Conservation (phyloP, 2,888 invertebrate genomes). For the Argynnis bischoffii region DNA sequence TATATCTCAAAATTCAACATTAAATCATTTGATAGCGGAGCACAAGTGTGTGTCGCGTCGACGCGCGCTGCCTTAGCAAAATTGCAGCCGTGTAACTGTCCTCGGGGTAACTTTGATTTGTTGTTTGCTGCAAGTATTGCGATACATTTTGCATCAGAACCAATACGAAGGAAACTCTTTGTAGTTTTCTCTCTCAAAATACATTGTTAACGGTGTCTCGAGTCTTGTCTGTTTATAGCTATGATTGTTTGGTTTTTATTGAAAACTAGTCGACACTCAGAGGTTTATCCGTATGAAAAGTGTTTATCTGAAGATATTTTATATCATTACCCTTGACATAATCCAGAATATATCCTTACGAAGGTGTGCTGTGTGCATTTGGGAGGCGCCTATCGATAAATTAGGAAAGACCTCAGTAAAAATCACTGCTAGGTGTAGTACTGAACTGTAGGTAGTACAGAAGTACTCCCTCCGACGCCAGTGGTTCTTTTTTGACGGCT, state of each 20-base stretch:
- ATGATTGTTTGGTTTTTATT: not conserved
- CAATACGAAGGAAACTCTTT: not conserved
- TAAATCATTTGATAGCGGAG: not conserved
- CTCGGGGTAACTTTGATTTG: constrained; percentile 23
- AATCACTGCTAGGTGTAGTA: too few species aligned
- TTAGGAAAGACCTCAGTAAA: too few species aligned
- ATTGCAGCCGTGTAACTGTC: constrained; percentile 20
- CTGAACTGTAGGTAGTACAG: too few species aligned
- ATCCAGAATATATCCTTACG: too few species aligned
- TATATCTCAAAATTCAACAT: too few species aligned
- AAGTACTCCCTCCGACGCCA: too few species aligned
- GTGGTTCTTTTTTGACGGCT: too few species aligned
- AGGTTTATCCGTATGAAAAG: too few species aligned
- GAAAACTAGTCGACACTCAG: not conserved
- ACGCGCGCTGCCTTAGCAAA: constrained; percentile 11
- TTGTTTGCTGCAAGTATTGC: constrained; percentile 19
- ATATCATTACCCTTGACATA: too few species aligned
- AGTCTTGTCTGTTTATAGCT: not conserved
- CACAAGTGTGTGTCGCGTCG: not conserved
- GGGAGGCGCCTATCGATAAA: too few species aligned
- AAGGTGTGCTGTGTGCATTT: too few species aligned
- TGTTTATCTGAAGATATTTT: too few species aligned
- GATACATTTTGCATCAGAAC: constrained; percentile 14
- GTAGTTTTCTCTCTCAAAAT: not conserved
- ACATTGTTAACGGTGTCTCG: constrained; percentile 8